Base-by-base conservation (phyloP, 2,888 invertebrate genomes). In the Hartigia nigra region DNA sequence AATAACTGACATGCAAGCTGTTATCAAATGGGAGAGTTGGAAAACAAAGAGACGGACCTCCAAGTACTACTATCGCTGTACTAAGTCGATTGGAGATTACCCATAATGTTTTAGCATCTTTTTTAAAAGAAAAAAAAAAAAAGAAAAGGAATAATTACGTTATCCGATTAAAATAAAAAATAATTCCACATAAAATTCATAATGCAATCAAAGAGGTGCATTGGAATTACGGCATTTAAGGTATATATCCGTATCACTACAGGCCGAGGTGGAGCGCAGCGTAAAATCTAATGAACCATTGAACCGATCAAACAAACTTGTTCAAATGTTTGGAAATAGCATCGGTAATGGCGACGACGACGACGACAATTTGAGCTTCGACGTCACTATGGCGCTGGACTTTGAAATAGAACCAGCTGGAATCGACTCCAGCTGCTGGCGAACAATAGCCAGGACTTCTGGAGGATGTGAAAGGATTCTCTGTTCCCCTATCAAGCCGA, bases 281-380 rank as follows among this genome's bases (percentile, higher is more conserved):
- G 81, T 83, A 79, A 83, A 82, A 80, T 80, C 80, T 82, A 85
- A 83, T 82, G 86, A 86, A 84, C 82, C 84, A 84, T 86, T 86
- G 84, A 84, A 85, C 86, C 86, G 82, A 87, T 88, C 84, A 86
- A 87, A 87, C 86, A 83, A 84, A 86, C 81, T 86, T 81, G 85
- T 85, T 83, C 82, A 82, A 87, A 86, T 86, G 83, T 88, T 89
- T 86, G 86, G 81, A 77, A 80, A 9, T 55, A 84, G 76, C 79
- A 78, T 79, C 77, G 82, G 81, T 81, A 83, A 85, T 84, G 78
- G 82, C 79, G 80, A 76, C 82, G 79, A 76, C 74, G n/a, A 75
- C 75, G 69, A 69, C n/a, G 69, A 4, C 32, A 12, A 1, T 32
- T 72, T 14, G 72, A 23, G 39, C 39, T 55, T 55, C 39, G 0